Base-by-base conservation (phyloP, 2,888 invertebrate species). In the Habrosyne pyritoides region DNA sequence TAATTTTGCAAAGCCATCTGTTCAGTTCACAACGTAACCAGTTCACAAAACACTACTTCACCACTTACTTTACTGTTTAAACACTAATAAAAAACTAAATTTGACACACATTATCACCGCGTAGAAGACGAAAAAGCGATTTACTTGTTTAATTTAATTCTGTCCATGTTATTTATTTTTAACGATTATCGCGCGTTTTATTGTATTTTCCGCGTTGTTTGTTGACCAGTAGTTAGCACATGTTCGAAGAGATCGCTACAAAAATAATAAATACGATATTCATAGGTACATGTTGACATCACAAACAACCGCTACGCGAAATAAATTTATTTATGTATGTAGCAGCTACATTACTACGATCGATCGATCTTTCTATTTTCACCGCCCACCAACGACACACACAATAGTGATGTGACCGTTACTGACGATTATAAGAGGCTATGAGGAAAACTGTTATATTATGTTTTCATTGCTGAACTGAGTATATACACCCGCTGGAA, bases 21-120 rank as follows among this genome's bases (percentile, higher is more conserved):
- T 66, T 64, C 54, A 46, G 56, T 62, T 52, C 52, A 50, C 61
- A 57, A 60, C 54, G 56, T 18, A 54, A 66, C 58, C 49, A 55
- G 58, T 66, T 71, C 67, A 58, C 55, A 66, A 75, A 65, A 63
- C 64, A 64, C 59, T 47, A 60, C 61, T 70, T 60, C 68, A 77
- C 69, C 53, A 64, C 64, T 64, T 56, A 67, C 66, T 72, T 61
- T 71, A 78, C 77, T 72, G 71, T 78, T 74, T 80, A 78, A 60
- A 77, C 79, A 79, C 73, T 81, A 84, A 67, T 81, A 79, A 68
- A 79, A 83, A 80, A 81, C 84, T 86, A 88, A 79, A 87, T 91
- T 91, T 91, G 91, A 91, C 91, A 91, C 91, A 87, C 87, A 91
- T 91, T 88, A 91, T 91, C 88, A 90, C 90, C 81, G 76, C 71